Conservation (phyloP, 1,140 invertebrate genomes). For the Cyclina sinensis region DNA sequence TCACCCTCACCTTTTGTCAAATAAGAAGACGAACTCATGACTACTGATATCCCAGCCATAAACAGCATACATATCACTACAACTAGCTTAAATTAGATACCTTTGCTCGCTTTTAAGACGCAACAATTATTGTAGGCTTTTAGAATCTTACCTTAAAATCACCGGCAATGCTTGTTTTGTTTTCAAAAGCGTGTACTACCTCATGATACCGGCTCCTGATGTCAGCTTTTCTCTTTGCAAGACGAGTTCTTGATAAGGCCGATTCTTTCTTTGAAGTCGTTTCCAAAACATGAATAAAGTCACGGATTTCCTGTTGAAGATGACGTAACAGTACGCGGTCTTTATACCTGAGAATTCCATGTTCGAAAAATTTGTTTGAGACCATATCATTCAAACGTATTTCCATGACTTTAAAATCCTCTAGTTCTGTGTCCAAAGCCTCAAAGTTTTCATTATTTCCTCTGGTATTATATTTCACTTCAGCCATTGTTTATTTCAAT, state of each 20-base stretch:
- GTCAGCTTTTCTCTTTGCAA: neutral
- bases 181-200: neutral
- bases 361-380: neutral
- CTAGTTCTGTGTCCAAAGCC: neutral
- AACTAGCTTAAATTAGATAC: too few relatives aligned
- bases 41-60: too few relatives aligned
- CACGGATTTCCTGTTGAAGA: neutral
- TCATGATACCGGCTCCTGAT: neutral
- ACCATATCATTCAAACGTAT: neutral
- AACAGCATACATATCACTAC: too few relatives aligned
- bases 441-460: neutral
- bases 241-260: neutral
- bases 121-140: too few relatives aligned
- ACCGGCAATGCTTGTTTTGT: slow-evolving; percentile 4
- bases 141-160: neutral
- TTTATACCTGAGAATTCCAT: neutral
- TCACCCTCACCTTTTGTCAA: too few relatives aligned
- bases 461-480: neutral
- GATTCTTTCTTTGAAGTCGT: neutral
- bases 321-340: neutral
- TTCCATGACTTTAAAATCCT: neutral
- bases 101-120: too few relatives aligned
- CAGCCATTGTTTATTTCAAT: neutral
- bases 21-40: too few relatives aligned
- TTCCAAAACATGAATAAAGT: neutral